These are phyloP conservation scores for Tympanuchus pallidicinctus DNA, from an alignment of 2,113 vertebrate genomes.

Conservation along the genomic window DNA sequence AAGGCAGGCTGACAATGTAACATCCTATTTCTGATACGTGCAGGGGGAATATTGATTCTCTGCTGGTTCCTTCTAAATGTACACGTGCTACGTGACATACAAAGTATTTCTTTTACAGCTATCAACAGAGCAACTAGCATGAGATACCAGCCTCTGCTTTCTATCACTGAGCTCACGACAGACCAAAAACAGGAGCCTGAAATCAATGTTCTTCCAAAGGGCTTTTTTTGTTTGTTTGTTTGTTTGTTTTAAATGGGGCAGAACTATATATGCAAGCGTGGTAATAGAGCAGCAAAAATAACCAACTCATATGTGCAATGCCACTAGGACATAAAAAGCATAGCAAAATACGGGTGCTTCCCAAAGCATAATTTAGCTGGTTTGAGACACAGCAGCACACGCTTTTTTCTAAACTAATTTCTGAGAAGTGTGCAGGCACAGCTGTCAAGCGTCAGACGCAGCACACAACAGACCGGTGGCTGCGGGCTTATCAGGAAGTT, in stretches of 20 bases:
- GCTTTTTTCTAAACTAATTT: background rate
- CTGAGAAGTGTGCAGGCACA: background rate
- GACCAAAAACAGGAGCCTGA: fast-evolving
- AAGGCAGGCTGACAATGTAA: background rate
- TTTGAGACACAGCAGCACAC: background rate
- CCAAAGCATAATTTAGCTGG: background rate
- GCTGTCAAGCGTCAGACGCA: background rate
- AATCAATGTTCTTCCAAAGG: background rate
- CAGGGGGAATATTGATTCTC: fast-evolving
- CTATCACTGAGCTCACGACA: background rate
- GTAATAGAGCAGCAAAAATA: background rate
- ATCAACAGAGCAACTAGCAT: background rate
- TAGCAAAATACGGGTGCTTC: fast-evolving
- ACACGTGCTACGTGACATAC: fast-evolving
- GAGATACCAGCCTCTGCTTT: background rate
- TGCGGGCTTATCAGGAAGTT: background rate
- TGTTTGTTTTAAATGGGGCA: background rate
- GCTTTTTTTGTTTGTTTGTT: background rate
- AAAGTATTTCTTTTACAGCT: background rate
- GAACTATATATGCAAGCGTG: background rate
- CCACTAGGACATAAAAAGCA: background rate
- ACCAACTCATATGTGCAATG: background rate
- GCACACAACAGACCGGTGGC: background rate
- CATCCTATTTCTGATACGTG: background rate
- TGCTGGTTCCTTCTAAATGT: background rate